Percentiles rank a stretch among this genome's conserved stretches.
Evolutionary conservation across 2,888 invertebrate genomes (phyloP).

Genomic region (Xylota sylvarum): DNA sequence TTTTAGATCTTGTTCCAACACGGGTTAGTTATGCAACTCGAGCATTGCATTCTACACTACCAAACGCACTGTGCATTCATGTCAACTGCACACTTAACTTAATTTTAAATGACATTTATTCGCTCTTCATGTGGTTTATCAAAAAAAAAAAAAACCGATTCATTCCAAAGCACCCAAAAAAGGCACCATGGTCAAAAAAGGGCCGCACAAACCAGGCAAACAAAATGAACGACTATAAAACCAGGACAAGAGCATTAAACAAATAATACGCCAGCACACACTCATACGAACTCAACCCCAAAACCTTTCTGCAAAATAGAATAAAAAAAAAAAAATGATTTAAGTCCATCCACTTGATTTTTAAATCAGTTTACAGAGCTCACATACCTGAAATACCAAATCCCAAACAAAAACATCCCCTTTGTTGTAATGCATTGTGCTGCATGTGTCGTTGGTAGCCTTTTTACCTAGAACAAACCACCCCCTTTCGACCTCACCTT

Average conservation of each 20-base stretch:
- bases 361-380: constrained; percentile 65
- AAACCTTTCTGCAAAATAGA: not conserved
- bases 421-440: constrained; percentile 54
- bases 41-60: too few species aligned
- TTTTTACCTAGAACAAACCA: constrained; percentile 48
- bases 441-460: constrained; percentile 51
- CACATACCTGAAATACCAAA: constrained; percentile 67
- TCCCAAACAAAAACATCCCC: constrained; percentile 65
- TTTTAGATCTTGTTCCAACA: too few species aligned
- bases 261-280: not conserved
- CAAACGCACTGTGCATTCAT: too few species aligned
- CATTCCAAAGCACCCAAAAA: not conserved
- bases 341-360: constrained; percentile 70
- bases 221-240: not conserved
- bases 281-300: not conserved
- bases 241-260: not conserved
- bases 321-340: constrained; percentile 15
- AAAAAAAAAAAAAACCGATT: not conserved
- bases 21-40: too few species aligned
- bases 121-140: not conserved
- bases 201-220: not conserved
- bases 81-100: not conserved
- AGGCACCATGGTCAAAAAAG: not conserved
- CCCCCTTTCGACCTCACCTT: constrained; percentile 6
- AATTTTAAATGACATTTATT: constrained; percentile 4